Evolutionary conservation across 1,140 invertebrate genomes (phyloP), one percentile per base, ranked within the genome.

Genomic region (Helicoverpa zea): DNA sequence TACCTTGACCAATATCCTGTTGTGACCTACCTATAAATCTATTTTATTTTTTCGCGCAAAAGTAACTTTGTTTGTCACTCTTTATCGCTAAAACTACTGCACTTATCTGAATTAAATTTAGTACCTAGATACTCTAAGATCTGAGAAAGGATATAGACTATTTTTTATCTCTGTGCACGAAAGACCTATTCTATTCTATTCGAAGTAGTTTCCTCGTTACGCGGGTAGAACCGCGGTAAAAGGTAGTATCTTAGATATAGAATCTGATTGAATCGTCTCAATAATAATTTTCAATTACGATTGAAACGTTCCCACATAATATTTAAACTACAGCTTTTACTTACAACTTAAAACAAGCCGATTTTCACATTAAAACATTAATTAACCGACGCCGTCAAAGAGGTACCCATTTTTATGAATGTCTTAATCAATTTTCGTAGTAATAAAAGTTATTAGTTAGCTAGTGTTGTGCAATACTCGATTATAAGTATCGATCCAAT

Each of bases 401-500:
- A 52, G 35, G 35, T 13, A 14, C 51, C 0, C 18, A 54, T 68
- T 78, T 70, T 68, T 70, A 35, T 68, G 47, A 79, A 79, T 59
- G 64, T 79, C 76, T 79, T 79, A 79, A 79, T 79, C 76, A 79
- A 79, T 77, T 79, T 79, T 79, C 76, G 11, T 35, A 49, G 76
- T 49, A 79, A 79, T 79, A 79, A 79, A 79, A 79, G 4, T 79
- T 70, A 79, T 79, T 68, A 79, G 63, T 74, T 10, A 13, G 10
- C 43, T 75, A 81, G 80, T 77, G 63, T 81, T 85, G 81, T 77
- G 84, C 84, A 83, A 85, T 84, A 83, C 70, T 79, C 81, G 77
- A 85, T 77, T 66, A 61, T 70, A 75, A 75, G 54, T 64, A 85
- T 87, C 82, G 80, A 85, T 85, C 87, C 87, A 88, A 86, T 90